Evolutionary conservation across 2,888 invertebrate genomes (phyloP).

Genomic region (Melitaea athalia): DNA sequence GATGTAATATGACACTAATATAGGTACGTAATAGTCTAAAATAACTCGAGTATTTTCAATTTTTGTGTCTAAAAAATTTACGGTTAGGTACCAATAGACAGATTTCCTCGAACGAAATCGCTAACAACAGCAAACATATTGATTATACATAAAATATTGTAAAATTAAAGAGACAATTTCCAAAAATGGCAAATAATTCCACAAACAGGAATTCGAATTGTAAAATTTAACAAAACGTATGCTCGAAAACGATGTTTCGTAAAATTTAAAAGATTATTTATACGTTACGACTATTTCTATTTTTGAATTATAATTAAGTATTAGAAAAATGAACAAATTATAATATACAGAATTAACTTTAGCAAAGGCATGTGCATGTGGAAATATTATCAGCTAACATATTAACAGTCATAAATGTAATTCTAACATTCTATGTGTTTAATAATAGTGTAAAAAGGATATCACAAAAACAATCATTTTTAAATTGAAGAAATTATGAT

Average conservation of each 20-base stretch:
- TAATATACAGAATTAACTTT: no score
- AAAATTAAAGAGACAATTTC: not conserved
- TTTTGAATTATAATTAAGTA: not conserved
- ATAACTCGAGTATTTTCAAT: no score
- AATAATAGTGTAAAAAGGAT: not conserved
- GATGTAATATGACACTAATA: no score
- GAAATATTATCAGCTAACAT: no score
- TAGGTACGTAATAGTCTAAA: no score
- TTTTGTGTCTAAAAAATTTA: no score
- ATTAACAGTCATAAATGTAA: no score
- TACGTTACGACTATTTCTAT: conserved; percentile 33
- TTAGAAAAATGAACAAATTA: not conserved
- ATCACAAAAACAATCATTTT: not conserved
- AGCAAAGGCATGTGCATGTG: no score
- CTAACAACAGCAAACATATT: no score
- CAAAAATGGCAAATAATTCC: conserved; percentile 16
- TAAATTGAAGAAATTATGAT: not conserved
- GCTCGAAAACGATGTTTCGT: conserved; percentile 20
- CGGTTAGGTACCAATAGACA: no score
- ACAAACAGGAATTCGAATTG: conserved; percentile 22
- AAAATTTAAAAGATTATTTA: conserved; percentile 16
- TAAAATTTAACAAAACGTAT: conserved; percentile 20
- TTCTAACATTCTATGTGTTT: no score
- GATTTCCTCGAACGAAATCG: no score
- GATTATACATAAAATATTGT: not conserved